Base-by-base conservation (phyloP, 2,797 vertebrate species). In the Sebastes elongatus region DNA sequence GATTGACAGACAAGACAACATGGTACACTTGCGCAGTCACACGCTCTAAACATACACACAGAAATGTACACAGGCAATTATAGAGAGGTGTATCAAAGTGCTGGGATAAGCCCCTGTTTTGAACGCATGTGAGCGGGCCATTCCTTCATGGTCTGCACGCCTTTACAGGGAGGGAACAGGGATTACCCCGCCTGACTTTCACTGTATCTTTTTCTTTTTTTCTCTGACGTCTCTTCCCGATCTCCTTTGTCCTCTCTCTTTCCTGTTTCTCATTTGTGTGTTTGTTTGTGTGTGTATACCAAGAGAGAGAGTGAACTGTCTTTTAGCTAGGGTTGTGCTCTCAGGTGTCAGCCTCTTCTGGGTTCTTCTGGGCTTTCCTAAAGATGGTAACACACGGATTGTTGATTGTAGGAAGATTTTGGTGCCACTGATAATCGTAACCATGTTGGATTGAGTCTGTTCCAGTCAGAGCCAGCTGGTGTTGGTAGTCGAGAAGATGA, bases 1-100 rank as follows among this genome's bases (percentile, higher is more conserved):
- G 87, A 93, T 68, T 95, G 95, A 95, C 94, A 95, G 94, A 96
- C 85, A 90, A 82, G 92, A 95, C 93, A 95, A 95, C 93, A 92
- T 42, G 82, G 82, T 64, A 78, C 79, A 85, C 71, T 78, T 68
- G 76, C 78, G 83, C 62, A 74, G 61, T 75, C 86, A 83, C 53
- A 56, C 77, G 74, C 84, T 85, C 49, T n/a, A 83, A 83, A 83
- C 74, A 83, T 76, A 80, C 68, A 66, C 82, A 78, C 75, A 82
- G 70, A 91, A 86, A 90, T 87, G 80, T 86, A 88, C 78, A 81
- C 76, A 84, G 74, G 80, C 91, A 94, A 95, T 95, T 94, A 95
- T 71, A 85, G 80, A 84, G 82, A 92, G 94, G 92, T 86, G 88
- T 94, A 94, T 96, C 93, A 95, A 94, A 95, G 93, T 83, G 67